Evolutionary conservation across 2,113 vertebrate genomes (phyloP).

Genomic region (Esox niger): DNA sequence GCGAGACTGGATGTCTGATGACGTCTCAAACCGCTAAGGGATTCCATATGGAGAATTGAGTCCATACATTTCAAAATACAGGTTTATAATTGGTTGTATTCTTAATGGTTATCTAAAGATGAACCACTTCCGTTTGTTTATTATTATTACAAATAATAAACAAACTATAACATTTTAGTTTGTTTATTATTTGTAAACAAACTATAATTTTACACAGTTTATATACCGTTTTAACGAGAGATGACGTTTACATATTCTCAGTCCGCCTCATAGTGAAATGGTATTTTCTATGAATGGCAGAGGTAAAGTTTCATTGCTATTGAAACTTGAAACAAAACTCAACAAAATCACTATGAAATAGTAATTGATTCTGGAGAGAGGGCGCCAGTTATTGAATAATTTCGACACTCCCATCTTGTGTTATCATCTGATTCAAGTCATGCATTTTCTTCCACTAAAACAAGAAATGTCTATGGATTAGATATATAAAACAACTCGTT

Average conservation of each 20-base stretch:
- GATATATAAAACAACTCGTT: not conserved
- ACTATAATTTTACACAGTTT: not conserved
- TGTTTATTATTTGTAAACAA: constrained; percentile 3
- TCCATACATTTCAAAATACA: not conserved
- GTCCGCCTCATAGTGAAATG: not conserved
- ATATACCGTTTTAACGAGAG: not conserved
- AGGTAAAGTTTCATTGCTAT: not conserved
- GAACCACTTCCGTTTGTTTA: no score
- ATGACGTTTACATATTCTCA: not conserved
- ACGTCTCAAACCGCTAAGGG: constrained; percentile 36
- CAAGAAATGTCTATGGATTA: not conserved
- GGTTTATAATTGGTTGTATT: not conserved
- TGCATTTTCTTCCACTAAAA: not conserved
- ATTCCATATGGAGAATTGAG: not conserved
- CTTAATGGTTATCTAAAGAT: not conserved
- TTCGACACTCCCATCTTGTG: constrained; percentile 8
- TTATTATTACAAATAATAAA: no score
- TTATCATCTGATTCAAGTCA: constrained; percentile 11
- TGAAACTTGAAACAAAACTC: not conserved
- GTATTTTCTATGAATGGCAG: not conserved
- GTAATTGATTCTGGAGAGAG: constrained; percentile 11
- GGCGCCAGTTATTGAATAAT: constrained; percentile 31
- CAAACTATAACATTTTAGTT: no score
- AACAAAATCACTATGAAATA: constrained; percentile 1
- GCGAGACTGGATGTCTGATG: constrained; percentile 52